phyloP scores from a whole-genome alignment of 2,113 vertebrate genomes.

The Notarius quadriscutis region DNA sequence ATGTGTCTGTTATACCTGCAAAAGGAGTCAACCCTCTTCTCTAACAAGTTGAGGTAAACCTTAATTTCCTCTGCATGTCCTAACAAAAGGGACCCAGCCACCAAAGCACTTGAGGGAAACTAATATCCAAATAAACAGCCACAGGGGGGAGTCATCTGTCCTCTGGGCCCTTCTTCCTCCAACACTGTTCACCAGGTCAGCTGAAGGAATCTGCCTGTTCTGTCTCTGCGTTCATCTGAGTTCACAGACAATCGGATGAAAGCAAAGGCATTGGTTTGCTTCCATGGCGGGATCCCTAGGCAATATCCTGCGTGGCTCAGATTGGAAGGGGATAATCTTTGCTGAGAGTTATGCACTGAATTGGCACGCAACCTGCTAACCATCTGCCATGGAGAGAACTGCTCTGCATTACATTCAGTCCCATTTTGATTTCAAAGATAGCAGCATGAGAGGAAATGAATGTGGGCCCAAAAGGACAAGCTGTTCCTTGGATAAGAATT shows the following conservation, averaged over 20 bases:
- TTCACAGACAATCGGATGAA: slow-evolving; percentile 49
- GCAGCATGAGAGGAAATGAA: slow-evolving; percentile 51
- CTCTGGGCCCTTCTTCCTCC: background rate
- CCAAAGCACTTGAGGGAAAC: slow-evolving; percentile 3
- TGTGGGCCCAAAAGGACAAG: slow-evolving; percentile 49
- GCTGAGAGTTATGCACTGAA: slow-evolving; percentile 39
- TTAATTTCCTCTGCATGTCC: slow-evolving; percentile 9
- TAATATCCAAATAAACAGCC: slow-evolving; percentile 17
- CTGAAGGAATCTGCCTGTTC: slow-evolving; percentile 12
- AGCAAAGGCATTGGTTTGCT: slow-evolving; percentile 40
- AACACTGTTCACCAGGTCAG: slow-evolving; percentile 11
- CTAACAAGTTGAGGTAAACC: background rate
- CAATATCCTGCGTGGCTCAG: slow-evolving; percentile 63
- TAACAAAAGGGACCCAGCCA: slow-evolving; percentile 16
- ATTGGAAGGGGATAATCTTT: slow-evolving; percentile 58
- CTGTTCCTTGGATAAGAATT: slow-evolving; percentile 51
- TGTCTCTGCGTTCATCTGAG: slow-evolving; percentile 19
- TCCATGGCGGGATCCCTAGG: slow-evolving; percentile 50
- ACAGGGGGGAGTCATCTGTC: slow-evolving; percentile 28
- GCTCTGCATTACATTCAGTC: slow-evolving; percentile 41
- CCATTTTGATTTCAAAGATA: slow-evolving; percentile 50
- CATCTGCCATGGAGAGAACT: slow-evolving; percentile 60
- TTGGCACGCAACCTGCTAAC: slow-evolving; percentile 51
- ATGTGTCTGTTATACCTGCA: background rate
- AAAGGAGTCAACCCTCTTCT: background rate